Evolutionary conservation across 2,797 vertebrate genomes (phyloP).

Genomic region (Phoeniculus purpureus): DNA sequence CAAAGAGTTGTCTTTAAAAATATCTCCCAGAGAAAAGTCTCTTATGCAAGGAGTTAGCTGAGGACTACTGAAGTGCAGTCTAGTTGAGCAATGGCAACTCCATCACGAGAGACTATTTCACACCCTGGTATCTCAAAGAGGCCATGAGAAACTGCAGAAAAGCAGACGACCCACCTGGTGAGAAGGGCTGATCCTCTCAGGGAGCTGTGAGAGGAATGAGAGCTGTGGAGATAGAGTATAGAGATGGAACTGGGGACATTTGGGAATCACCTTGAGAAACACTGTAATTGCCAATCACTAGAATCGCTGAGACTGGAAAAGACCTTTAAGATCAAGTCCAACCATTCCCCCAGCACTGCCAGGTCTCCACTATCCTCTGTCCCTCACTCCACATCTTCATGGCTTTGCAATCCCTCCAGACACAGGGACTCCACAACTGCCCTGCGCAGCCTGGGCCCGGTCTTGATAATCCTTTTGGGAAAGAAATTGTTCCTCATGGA

Average conservation of each 20-base stretch:
- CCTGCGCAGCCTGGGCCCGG: neutral
- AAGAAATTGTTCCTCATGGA: neutral
- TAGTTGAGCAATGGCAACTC: neutral
- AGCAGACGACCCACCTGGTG: neutral
- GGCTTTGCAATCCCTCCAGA: neutral
- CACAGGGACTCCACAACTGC: neutral
- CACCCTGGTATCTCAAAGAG: neutral
- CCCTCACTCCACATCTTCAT: neutral
- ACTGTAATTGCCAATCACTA: neutral
- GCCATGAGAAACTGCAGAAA: neutral
- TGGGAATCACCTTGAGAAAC: neutral
- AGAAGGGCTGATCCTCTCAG: neutral
- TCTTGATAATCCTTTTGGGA: neutral
- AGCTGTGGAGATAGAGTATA: neutral
- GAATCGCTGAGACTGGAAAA: neutral
- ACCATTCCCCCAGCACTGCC: neutral
- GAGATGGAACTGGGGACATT: neutral
- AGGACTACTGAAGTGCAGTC: neutral
- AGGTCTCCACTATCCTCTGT: neutral
- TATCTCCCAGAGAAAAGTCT: slow-evolving; percentile 21
- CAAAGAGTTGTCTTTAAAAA: slow-evolving; percentile 48
- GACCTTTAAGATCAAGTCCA: neutral
- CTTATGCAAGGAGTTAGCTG: slow-evolving; percentile 46
- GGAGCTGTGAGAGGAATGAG: neutral
- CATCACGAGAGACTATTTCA: neutral